Percentiles rank a stretch among this genome's conserved stretches.
These are phyloP conservation scores for Tetanocera ferruginea DNA, from an alignment of 2,888 invertebrate species.

Conservation along the genomic window DNA sequence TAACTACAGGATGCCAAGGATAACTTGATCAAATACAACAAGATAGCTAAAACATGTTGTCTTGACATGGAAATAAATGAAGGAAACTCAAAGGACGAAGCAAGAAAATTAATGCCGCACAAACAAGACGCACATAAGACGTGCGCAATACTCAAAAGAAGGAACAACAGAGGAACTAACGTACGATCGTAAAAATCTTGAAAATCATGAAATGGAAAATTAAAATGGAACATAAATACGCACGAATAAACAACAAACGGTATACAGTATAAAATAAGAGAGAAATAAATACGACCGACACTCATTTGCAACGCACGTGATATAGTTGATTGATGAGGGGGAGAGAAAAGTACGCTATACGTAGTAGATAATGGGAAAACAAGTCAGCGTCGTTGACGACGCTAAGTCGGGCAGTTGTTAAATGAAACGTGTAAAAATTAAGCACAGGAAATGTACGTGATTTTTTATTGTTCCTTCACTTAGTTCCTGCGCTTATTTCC, in stretches of 20 bases:
- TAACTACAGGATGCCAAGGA: slow-evolving; percentile 38
- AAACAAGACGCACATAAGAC: background rate
- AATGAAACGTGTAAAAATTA: background rate
- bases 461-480: background rate
- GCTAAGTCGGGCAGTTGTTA: background rate
- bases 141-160: background rate
- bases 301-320: slow-evolving; percentile 29
- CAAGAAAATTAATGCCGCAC: background rate
- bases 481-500: background rate
- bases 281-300: background rate
- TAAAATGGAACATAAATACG: slow-evolving; percentile 7
- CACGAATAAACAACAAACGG: background rate
- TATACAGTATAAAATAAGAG: too few species aligned
- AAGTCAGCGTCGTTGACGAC: background rate
- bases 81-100: background rate
- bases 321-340: background rate
- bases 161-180: background rate
- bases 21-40: slow-evolving; percentile 35
- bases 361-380: background rate
- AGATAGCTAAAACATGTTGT: background rate
- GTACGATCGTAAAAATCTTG: background rate
- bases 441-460: slow-evolving; percentile 18
- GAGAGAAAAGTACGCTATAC: background rate
- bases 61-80: background rate
- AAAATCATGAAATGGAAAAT: background rate